Conservation (phyloP, 2,113 vertebrate genomes). For the Rostratula benghalensis region DNA sequence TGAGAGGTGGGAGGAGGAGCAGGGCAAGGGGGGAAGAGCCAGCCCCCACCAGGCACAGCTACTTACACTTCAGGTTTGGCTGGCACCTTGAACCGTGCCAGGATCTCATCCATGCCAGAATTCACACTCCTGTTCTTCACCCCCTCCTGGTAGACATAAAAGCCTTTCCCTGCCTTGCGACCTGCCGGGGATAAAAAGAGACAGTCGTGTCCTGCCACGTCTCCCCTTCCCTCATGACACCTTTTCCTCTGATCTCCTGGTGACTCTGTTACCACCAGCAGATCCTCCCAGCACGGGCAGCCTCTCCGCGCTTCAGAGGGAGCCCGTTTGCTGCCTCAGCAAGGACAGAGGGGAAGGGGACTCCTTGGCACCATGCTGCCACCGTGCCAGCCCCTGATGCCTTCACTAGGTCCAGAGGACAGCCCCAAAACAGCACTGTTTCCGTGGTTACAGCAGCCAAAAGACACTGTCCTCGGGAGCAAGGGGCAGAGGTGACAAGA, state of each 20-base stretch:
- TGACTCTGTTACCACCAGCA: not conserved
- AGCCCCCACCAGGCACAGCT: not conserved
- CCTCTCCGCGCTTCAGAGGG: not conserved
- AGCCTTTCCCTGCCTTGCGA: conserved; percentile 94
- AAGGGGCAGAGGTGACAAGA: not conserved
- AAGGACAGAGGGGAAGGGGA: not conserved
- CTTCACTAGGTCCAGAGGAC: not conserved
- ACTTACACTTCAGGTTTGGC: conserved; percentile 88
- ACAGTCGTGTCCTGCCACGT: not conserved
- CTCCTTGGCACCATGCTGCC: not conserved
- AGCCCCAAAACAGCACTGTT: not conserved
- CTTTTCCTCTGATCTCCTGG: not conserved
- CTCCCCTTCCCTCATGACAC: rapidly evolving
- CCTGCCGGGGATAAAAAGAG: conserved; percentile 66
- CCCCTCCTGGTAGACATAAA: conserved; percentile 89
- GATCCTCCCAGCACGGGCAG: not conserved
- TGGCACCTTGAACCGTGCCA: conserved; percentile 80
- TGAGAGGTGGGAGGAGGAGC: not conserved
- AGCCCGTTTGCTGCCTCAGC: not conserved
- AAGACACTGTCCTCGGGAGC: not conserved
- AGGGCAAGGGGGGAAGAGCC: not conserved
- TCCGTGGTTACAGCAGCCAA: not conserved
- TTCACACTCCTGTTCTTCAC: conserved; percentile 84
- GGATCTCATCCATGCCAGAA: conserved; percentile 81
- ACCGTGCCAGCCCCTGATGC: not conserved